A percentile compares a stretch with the other conserved stretches of the same genome.
phyloP scores from a whole-genome alignment of 2,888 invertebrate genomes.

The Frankliniella fusca region DNA sequence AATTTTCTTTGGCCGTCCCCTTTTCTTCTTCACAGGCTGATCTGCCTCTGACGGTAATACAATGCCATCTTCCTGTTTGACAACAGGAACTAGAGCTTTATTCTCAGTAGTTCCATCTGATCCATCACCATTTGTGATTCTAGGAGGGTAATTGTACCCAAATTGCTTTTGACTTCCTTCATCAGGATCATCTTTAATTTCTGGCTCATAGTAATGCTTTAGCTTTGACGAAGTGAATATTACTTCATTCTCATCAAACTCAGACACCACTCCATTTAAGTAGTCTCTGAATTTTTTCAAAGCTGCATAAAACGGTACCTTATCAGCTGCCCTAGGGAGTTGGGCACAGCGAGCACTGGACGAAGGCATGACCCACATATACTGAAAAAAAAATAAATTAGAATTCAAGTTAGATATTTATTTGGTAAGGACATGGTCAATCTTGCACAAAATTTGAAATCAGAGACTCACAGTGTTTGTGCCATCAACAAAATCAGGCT shows the following conservation, averaged over 20 bases:
- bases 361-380: constrained; percentile 99
- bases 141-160: background rate
- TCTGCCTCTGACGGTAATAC: constrained; percentile 44
- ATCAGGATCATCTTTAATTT: constrained; percentile 48
- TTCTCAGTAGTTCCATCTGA: background rate
- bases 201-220: constrained; percentile 59
- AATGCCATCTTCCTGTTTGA: constrained; percentile 38
- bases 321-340: constrained; percentile 94
- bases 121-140: constrained; percentile 35
- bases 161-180: constrained; percentile 39
- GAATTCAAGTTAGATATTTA: constrained; percentile 24
- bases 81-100: constrained; percentile 33
- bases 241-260: constrained; percentile 81
- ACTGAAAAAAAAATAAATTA: constrained; percentile 57
- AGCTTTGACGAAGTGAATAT: constrained; percentile 72
- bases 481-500: constrained; percentile 88
- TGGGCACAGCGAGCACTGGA: constrained; percentile 96
- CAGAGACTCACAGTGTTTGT: constrained; percentile 78
- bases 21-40: constrained; percentile 70
- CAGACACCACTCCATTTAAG: constrained; percentile 78
- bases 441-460: constrained; percentile 17
- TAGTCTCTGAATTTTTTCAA: constrained; percentile 93
- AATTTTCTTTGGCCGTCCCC: constrained; percentile 83
- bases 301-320: constrained; percentile 95
- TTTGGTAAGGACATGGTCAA: too few relatives aligned